Evolutionary conservation across 2,113 vertebrate species (phyloP).

Genomic region (Lophius piscatorius): DNA sequence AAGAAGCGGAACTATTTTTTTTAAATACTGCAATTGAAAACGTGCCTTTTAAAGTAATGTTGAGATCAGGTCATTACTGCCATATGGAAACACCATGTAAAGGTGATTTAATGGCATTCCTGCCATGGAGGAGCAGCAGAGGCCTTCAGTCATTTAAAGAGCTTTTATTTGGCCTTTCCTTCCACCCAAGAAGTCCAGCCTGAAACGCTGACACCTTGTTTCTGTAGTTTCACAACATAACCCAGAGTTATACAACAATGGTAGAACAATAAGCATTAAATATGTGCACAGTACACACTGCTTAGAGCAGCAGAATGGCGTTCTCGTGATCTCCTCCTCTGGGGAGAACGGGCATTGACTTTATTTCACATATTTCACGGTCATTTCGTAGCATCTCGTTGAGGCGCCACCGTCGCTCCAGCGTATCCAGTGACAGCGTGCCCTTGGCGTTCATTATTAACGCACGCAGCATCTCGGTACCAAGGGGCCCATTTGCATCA

Average conservation of each 20-base stretch:
- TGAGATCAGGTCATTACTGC: no score
- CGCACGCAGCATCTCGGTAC: conserved; percentile 32
- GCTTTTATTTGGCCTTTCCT: no score
- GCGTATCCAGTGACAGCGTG: conserved; percentile 48
- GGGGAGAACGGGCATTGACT: background rate
- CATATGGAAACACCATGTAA: no score
- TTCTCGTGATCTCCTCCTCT: conserved; percentile 1
- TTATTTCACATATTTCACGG: conserved; percentile 1
- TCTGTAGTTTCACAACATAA: conserved; percentile 8
- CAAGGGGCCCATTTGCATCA: conserved; percentile 60
- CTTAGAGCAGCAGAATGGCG: background rate
- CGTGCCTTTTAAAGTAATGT: no score
- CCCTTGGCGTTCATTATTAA: conserved; percentile 59
- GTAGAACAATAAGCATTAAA: background rate
- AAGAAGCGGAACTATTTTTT: no score
- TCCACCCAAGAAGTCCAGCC: no score
- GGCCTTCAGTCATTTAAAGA: no score
- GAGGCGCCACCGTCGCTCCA: background rate
- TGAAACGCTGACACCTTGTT: no score
- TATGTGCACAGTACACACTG: background rate
- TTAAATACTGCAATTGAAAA: no score
- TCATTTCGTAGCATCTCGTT: conserved; percentile 22
- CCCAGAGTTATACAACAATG: conserved; percentile 6
- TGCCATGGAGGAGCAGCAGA: no score
- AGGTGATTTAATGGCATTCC: no score